Base-by-base conservation (phyloP, 1,140 invertebrate species). In the Ruditapes philippinarum region DNA sequence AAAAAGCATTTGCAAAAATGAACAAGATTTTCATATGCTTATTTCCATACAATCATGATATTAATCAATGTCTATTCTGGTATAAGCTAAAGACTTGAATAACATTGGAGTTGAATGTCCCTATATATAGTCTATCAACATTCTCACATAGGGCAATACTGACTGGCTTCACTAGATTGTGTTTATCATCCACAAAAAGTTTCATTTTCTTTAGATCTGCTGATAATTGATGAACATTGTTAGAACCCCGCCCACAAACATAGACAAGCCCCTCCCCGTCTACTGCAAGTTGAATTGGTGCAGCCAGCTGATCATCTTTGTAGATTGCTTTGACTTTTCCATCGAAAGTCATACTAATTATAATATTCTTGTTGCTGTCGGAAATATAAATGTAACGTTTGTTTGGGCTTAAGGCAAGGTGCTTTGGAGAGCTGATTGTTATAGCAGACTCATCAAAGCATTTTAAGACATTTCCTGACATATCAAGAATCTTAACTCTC, bases 401-500 rank as follows among this genome's bases (percentile, higher is more conserved):
- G 28, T 62, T 28, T 14, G 78, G 14, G 25, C 45, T 38, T n/a
- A 81, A 7, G 33, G 51, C 28, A 9, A 81, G 12, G 11, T 40
- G 36, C 0, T 19, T 7, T 25, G 54, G 49, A 3, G 22, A 22
- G 1, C n/a, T 62, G 28, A 60, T 22, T 42, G 49, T 22, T 60
- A 31, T 9, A 9, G 4, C 40, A 12, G 31, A 2, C 11, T 25
- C 78, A 31, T 78, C 51, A 22, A 81, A 57, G 25, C 22, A 25
- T 62, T 31, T 38, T 31, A 62, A 81, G 12, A 81, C 57, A 25
- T 57, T 81, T 0, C 78, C 78, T 7, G 40, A n/a, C 31, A 81
- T 57, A 60, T 81, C 78, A 4, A 60, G 36, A n/a, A 81, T 40
- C 51, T 81, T 19, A 81, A 81, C 38, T 25, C 49, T 81, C 12